phyloP scores from a whole-genome alignment of 2,888 invertebrate species.

The Drosophila fungiperda region DNA sequence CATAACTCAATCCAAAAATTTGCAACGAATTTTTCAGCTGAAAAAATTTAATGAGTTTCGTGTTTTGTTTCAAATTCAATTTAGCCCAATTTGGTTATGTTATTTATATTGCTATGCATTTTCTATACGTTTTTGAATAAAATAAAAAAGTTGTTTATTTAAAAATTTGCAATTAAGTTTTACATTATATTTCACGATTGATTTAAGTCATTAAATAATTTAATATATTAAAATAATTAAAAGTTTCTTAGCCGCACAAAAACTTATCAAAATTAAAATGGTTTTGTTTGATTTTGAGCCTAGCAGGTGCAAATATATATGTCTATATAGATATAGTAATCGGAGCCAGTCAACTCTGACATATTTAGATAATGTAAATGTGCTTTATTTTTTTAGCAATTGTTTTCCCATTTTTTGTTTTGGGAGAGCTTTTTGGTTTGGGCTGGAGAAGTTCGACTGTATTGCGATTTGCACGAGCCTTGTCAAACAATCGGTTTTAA shows the following conservation, averaged over 20 bases:
- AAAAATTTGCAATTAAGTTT: not conserved
- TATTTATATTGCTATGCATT: not conserved
- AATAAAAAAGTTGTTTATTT: no score
- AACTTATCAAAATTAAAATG: not conserved
- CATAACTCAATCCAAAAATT: not conserved
- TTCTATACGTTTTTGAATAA: not conserved
- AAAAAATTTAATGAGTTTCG: not conserved
- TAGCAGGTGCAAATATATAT: not conserved
- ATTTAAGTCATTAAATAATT: not conserved
- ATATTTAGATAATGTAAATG: not conserved
- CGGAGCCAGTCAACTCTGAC: not conserved
- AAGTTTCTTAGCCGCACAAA: not conserved
- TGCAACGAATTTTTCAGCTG: not conserved
- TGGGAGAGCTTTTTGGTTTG: not conserved
- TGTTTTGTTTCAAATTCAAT: not conserved
- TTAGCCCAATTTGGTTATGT: not conserved
- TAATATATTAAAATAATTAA: not conserved
- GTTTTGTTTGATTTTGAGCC: not conserved
- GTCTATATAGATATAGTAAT: not conserved
- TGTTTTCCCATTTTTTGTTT: not conserved
- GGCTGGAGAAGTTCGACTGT: slow-evolving; percentile 3
- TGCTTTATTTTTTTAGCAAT: not conserved
- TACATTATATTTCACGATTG: not conserved
- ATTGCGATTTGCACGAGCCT: slow-evolving; percentile 63
- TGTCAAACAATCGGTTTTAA: slow-evolving; percentile 81